Evolutionary conservation across 2,888 invertebrate species (phyloP), one percentile per base, ranked within the genome.

Genomic region (Cantharis rustica): DNA sequence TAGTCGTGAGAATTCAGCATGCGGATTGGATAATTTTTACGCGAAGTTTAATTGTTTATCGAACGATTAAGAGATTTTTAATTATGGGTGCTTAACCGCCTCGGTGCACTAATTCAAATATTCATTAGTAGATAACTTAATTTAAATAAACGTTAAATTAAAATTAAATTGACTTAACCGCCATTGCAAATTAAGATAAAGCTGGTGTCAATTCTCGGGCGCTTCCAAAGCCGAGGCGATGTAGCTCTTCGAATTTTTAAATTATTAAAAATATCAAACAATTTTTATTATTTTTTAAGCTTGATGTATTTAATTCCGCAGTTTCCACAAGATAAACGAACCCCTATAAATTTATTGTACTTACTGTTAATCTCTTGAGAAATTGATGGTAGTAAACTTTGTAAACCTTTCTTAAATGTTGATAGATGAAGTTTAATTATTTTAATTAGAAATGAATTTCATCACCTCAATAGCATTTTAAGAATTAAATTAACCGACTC

Each of bases 381-480:
- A 66, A 66, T 66, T 66, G 64, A 47, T 47, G 47, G 47, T 47
- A 47, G 47, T 47, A 47, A 72, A 68, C 16, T 68, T 73, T 20
- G 20, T 16, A 68, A 73, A 73, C 61, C 68, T 73, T 73, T 62
- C 68, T 47, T 61, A 23, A 26, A 71, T 16, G 75, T 71, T 75
- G 75, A 69, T 72, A 72, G 75, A 72, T 47, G 68, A 72, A 63
- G 69, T 75, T 75, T 75, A 75, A 75, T 75, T 75, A 72, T 72
- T 72, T 75, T 75, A 75, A 75, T 75, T 75, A 75, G 61, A 62
- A 63, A 31, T 20, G 68, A 72, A 69, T 75, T 75, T 75, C 68
- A 70, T 31, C 74, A 68, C 71, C 71, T 75, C 23, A 15, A 23
- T 66, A 27, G 13, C 47, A 13, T 47, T 47, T 63, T 17, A 66